Percentiles rank a stretch among this genome's conserved stretches.
Evolutionary conservation across 2,797 vertebrate genomes (phyloP).

Genomic region (Eulemur coronatus): DNA sequence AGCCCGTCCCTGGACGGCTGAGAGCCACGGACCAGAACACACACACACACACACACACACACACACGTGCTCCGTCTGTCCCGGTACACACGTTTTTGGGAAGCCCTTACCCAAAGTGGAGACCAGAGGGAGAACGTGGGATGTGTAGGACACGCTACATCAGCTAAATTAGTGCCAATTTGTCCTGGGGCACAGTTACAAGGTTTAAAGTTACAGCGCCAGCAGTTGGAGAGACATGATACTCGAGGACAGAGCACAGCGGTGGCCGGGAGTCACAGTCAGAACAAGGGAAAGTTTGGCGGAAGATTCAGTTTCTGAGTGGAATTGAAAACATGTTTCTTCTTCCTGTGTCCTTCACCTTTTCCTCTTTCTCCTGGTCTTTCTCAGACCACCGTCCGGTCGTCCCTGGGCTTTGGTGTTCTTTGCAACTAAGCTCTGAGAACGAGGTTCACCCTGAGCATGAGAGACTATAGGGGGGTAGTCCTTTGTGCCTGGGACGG

Average conservation of each 20-base stretch:
- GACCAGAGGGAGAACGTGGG: background rate
- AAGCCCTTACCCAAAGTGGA: background rate
- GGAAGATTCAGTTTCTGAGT: background rate
- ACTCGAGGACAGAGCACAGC: background rate
- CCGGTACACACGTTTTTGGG: background rate
- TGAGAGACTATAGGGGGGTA: background rate
- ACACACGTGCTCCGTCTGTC: background rate
- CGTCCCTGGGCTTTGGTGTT: background rate
- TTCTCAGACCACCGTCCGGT: background rate
- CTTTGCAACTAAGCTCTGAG: background rate
- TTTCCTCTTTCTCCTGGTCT: background rate
- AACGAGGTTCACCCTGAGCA: background rate
- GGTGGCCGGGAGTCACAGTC: background rate
- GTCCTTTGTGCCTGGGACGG: background rate
- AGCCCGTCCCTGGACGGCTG: background rate
- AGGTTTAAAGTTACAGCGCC: background rate
- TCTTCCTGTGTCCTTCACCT: background rate
- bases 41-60: too few species aligned
- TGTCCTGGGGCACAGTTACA: background rate
- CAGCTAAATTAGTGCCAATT: slow-evolving; percentile 18
- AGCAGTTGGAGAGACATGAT: background rate
- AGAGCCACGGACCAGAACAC: background rate
- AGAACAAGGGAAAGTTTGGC: background rate
- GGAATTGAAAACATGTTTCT: background rate
- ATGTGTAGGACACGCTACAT: background rate